A percentile compares a stretch with the other conserved stretches of the same genome.
These are phyloP conservation scores for Sula dactylatra DNA, from an alignment of 2,113 vertebrate genomes.

Conservation along the genomic window DNA sequence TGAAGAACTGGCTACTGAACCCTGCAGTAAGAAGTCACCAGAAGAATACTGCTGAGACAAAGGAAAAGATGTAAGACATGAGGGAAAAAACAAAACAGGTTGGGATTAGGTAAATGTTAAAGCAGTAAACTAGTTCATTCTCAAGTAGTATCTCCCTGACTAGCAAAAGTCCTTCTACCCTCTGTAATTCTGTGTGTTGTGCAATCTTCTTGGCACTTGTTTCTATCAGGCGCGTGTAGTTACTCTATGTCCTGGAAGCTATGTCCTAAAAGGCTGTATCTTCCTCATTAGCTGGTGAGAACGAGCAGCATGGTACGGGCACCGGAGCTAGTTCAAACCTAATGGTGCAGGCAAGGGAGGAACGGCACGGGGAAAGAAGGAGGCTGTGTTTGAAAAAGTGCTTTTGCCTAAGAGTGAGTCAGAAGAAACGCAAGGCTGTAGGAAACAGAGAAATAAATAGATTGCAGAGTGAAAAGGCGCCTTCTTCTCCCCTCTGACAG, in stretches of 20 bases:
- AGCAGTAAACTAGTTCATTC: background rate
- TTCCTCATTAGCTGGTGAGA: background rate
- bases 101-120: background rate
- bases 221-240: background rate
- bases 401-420: background rate
- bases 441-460: slow-evolving; percentile 5
- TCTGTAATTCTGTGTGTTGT: background rate
- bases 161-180: background rate
- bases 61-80: background rate
- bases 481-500: background rate
- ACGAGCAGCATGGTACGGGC: background rate
- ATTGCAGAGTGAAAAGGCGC: background rate
- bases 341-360: background rate
- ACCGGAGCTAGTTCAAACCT: background rate
- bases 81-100: background rate
- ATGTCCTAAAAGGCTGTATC: background rate
- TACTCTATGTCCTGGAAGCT: background rate
- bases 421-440: background rate
- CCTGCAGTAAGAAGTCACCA: background rate
- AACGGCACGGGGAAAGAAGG: background rate
- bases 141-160: background rate
- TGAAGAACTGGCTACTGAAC: background rate
- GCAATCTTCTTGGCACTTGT: background rate
- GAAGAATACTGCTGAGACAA: background rate
- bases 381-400: background rate